These are phyloP conservation scores for Mamestra brassicae DNA, from an alignment of 2,888 invertebrate genomes.

Conservation along the genomic window DNA sequence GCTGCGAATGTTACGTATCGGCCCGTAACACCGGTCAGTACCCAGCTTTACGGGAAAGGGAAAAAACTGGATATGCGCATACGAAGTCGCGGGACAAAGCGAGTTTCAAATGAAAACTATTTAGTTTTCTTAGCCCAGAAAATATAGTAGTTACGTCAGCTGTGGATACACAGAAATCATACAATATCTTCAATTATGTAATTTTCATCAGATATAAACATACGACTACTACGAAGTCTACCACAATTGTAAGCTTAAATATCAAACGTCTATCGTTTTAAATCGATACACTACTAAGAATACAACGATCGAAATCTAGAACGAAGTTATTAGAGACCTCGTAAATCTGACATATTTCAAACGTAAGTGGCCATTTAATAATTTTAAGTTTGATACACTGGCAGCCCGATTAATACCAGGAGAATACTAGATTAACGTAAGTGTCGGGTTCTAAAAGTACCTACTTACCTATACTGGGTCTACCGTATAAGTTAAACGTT, in stretches of 20 bases:
- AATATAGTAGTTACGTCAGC: too few relatives aligned
- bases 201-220: not conserved
- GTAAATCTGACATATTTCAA: constrained; percentile 48
- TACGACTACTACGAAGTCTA: not conserved
- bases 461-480: constrained; percentile 11
- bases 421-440: constrained; percentile 36
- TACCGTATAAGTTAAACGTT: constrained; percentile 34
- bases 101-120: too few relatives aligned
- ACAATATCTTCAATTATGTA: not conserved
- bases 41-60: too few relatives aligned
- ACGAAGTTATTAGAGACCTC: constrained; percentile 39
- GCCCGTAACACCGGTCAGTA: too few relatives aligned
- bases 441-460: constrained; percentile 12
- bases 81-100: too few relatives aligned
- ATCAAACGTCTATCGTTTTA: constrained; percentile 4
- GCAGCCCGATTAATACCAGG: constrained; percentile 20
- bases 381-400: constrained; percentile 50
- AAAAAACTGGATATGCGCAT: too few relatives aligned
- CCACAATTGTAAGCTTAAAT: constrained; percentile 14
- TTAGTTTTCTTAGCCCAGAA: too few relatives aligned
- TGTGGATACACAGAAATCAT: not conserved
- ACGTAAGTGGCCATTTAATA: constrained; percentile 56
- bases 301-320: constrained; percentile 24
- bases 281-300: constrained; percentile 44
- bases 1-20: too few relatives aligned